phyloP scores from a whole-genome alignment of 2,113 vertebrate species.

The Corythaeola cristata region DNA sequence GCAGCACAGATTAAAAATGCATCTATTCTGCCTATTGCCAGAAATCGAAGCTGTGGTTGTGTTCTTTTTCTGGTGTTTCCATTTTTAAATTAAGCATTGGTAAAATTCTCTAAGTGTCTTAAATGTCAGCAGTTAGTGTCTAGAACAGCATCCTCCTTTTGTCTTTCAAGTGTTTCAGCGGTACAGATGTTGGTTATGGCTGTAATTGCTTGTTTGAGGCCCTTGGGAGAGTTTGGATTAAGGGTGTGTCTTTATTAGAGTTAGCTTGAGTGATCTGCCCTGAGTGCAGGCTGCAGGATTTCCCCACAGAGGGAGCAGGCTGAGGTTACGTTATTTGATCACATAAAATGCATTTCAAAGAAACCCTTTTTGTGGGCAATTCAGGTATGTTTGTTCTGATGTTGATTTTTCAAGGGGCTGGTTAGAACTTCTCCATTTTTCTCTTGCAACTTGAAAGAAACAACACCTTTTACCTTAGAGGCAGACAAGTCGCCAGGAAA shows the following conservation, averaged over 20 bases:
- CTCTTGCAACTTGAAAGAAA: slow-evolving; percentile 29
- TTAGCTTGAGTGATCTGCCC: neutral
- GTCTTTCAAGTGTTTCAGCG: neutral
- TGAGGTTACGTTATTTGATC: slow-evolving; percentile 21
- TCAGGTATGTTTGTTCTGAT: slow-evolving; percentile 39
- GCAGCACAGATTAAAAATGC: neutral
- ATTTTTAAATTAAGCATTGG: neutral
- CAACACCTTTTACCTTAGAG: slow-evolving; percentile 32
- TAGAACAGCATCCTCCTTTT: slow-evolving; percentile 18
- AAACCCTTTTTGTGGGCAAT: neutral
- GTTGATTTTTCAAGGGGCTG: slow-evolving; percentile 13
- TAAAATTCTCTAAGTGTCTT: neutral
- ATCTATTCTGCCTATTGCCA: neutral
- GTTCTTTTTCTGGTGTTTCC: neutral
- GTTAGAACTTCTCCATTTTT: neutral
- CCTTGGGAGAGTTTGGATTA: slow-evolving; percentile 33
- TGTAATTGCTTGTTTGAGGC: slow-evolving; percentile 12
- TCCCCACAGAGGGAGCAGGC: slow-evolving; percentile 11
- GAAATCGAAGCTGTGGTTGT: neutral
- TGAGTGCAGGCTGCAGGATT: neutral
- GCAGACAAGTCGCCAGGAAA: slow-evolving; percentile 44
- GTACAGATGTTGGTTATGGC: neutral
- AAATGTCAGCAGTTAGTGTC: neutral
- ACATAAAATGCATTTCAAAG: neutral
- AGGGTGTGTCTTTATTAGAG: neutral